A percentile compares a stretch with the other conserved stretches of the same genome.
These are phyloP conservation scores for Hydrozoanthus gracilis DNA, from an alignment of 92 coral and sea anemone species.

Conservation along the genomic window DNA sequence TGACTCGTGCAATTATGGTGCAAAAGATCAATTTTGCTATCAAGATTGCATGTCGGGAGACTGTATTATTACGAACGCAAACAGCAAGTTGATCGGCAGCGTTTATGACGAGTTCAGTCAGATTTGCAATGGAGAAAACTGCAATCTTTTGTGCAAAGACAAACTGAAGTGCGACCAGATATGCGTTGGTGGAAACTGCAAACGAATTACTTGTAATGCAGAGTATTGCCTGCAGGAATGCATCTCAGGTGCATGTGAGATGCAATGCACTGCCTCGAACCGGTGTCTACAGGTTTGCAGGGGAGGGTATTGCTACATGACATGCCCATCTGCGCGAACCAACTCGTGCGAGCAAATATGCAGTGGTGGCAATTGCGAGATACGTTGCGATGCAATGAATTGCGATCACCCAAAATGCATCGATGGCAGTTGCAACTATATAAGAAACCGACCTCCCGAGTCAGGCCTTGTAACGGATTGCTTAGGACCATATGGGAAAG, in stretches of 20 bases:
- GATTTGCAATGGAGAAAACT: conserved; percentile 81
- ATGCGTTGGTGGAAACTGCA: conserved; percentile 81
- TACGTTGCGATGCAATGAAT: conserved; percentile 77
- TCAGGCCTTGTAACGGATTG: conserved; percentile 56
- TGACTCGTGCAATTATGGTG: conserved; percentile 60
- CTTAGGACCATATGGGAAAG: conserved; percentile 53
- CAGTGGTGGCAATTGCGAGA: conserved; percentile 74
- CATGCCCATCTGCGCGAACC: conserved; percentile 65
- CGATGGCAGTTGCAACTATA: conserved; percentile 75
- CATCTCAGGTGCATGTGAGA: conserved; percentile 78
- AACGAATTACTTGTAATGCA: conserved; percentile 73
- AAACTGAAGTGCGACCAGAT: conserved; percentile 78
- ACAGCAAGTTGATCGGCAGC: conserved; percentile 37
- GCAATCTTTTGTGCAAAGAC: conserved; percentile 73
- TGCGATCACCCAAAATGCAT: conserved; percentile 78
- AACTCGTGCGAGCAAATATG: conserved; percentile 76
- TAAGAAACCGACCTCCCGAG: conserved; percentile 73
- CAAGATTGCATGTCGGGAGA: conserved; percentile 80
- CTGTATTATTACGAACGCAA: conserved; percentile 55
- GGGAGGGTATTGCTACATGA: conserved; percentile 83
- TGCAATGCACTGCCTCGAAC: conserved; percentile 78
- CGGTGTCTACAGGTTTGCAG: conserved; percentile 82
- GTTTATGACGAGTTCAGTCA: conserved; percentile 62
- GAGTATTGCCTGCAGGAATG: conserved; percentile 87
- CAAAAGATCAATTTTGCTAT: conserved; percentile 56